phyloP scores from a whole-genome alignment of 2,888 invertebrate genomes.

The Drosophila dives region DNA sequence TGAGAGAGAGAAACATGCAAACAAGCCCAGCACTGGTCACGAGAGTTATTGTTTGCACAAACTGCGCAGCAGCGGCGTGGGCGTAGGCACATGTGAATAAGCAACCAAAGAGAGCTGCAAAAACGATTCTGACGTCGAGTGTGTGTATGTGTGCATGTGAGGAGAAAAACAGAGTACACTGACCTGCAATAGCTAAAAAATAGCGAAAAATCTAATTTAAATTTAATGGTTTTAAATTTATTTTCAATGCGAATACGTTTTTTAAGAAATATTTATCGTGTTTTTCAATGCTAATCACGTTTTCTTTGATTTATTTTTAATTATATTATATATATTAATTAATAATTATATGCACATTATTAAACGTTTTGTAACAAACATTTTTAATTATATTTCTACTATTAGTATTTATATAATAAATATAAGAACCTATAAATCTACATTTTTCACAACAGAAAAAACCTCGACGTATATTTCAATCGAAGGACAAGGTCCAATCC shows the following conservation, averaged over 20 bases:
- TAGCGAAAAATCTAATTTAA: background rate
- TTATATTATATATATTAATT: background rate
- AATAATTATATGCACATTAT: background rate
- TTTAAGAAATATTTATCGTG: background rate
- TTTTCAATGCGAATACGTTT: background rate
- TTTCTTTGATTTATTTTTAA: background rate
- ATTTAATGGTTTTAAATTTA: background rate
- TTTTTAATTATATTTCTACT: background rate
- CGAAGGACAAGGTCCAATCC: background rate
- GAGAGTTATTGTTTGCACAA: constrained; percentile 49
- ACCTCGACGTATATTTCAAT: background rate
- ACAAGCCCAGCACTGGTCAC: constrained; percentile 27
- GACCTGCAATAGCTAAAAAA: constrained; percentile 12
- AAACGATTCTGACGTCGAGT: background rate
- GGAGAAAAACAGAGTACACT: background rate
- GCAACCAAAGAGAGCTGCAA: constrained; percentile 19
- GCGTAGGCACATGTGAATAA: constrained; percentile 42
- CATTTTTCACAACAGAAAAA: background rate
- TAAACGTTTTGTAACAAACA: background rate
- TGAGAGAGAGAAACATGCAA: constrained; percentile 2
- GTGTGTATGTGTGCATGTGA: background rate
- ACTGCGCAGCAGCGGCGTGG: constrained; percentile 65
- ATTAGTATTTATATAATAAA: background rate
- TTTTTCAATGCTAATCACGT: background rate
- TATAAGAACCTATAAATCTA: background rate